phyloP scores from a whole-genome alignment of 1,140 invertebrate genomes.

The Procambarus virginalis region DNA sequence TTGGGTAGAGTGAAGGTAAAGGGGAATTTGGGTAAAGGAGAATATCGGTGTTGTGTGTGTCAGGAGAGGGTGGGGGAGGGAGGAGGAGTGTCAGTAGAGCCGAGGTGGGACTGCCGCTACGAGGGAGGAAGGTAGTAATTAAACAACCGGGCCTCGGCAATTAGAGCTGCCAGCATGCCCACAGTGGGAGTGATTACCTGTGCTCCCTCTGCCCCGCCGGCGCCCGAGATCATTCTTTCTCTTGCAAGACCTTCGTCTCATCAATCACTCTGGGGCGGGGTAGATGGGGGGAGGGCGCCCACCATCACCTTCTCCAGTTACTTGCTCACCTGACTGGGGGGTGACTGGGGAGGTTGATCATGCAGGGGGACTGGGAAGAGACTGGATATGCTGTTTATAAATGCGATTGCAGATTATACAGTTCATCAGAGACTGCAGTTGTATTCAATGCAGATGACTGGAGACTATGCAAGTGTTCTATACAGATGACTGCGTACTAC shows the following conservation, averaged over 20 bases:
- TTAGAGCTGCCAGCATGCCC: conserved; percentile 40
- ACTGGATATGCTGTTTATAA: too few species aligned
- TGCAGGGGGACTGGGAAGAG: too few species aligned
- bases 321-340: too few species aligned
- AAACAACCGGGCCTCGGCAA: conserved; percentile 40
- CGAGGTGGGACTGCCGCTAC: conserved; percentile 2
- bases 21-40: neutral
- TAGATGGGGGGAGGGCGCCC: neutral
- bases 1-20: neutral
- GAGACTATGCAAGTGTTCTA: neutral
- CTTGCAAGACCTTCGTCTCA: conserved; percentile 9
- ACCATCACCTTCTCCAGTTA: too few species aligned
- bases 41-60: neutral
- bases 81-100: neutral
- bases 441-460: neutral
- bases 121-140: conserved; percentile 41
- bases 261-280: conserved; percentile 11
- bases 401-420: too few species aligned
- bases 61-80: too few species aligned
- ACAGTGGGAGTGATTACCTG: conserved; percentile 24
- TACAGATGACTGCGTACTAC: neutral
- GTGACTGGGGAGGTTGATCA: too few species aligned
- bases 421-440: neutral
- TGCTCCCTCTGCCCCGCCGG: neutral
- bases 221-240: conserved; percentile 17